Percentiles rank a stretch among this genome's conserved stretches.
These are phyloP conservation scores for Bugula neritina DNA, from an alignment of 2,888 invertebrate genomes.

Conservation along the genomic window DNA sequence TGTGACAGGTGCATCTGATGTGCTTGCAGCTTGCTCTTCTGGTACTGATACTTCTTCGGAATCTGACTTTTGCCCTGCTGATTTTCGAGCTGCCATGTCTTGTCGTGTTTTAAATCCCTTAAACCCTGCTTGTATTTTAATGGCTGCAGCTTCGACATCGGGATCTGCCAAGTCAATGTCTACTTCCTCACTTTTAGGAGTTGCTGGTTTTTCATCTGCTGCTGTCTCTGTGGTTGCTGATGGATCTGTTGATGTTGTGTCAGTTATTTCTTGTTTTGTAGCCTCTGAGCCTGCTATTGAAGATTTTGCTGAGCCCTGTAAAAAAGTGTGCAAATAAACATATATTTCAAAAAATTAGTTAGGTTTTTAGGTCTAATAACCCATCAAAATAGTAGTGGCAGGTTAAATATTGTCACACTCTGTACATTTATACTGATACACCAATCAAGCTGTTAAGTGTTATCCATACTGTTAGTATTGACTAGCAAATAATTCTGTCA, in stretches of 20 bases:
- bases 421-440: too few relatives aligned
- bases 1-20: neutral
- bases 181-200: conserved; percentile 27
- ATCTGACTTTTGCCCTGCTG: neutral
- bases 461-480: too few relatives aligned
- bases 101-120: conserved; percentile 41
- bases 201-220: conserved; percentile 16
- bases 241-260: neutral
- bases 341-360: too few relatives aligned
- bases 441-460: too few relatives aligned
- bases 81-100: conserved; percentile 31
- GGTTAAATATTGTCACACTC: too few relatives aligned
- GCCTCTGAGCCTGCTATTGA: neutral
- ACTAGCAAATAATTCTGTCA: too few relatives aligned
- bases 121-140: conserved; percentile 35
- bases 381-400: too few relatives aligned
- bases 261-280: neutral
- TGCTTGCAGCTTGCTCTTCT: neutral
- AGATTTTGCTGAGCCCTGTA: conserved; percentile 7
- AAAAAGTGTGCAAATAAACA: neutral
- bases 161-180: conserved; percentile 36
- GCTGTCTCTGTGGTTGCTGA: neutral
- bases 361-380: too few relatives aligned
- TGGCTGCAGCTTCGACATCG: conserved; percentile 34
- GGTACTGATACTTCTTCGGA: neutral